Evolutionary conservation across 2,113 vertebrate genomes (phyloP).

Genomic region (Furnarius figulus): DNA sequence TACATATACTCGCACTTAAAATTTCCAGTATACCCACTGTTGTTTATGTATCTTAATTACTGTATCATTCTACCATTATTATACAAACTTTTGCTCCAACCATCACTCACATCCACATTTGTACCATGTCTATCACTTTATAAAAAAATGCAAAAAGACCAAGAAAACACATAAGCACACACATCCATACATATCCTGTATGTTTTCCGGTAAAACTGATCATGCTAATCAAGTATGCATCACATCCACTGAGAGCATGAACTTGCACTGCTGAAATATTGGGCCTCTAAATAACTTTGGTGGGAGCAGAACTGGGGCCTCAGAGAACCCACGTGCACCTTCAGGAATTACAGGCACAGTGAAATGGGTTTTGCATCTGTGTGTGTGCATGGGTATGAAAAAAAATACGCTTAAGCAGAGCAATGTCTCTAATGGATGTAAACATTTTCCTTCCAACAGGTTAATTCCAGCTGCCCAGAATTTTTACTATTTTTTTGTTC

Average conservation of each 20-base stretch:
- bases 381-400: not conserved
- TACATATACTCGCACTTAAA: not conserved
- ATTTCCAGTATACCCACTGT: not conserved
- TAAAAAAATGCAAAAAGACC: not conserved
- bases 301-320: not conserved
- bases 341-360: not conserved
- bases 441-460: not conserved
- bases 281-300: not conserved
- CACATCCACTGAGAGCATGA: not conserved
- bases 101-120: not conserved
- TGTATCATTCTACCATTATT: not conserved
- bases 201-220: not conserved
- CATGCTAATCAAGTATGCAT: not conserved
- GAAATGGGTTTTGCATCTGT: not conserved
- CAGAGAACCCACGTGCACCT: not conserved
- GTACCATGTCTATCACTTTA: not conserved
- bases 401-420: not conserved
- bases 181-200: rapidly evolving
- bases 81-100: not conserved
- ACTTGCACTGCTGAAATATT: not conserved
- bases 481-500: not conserved
- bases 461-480: not conserved
- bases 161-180: not conserved
- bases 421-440: not conserved
- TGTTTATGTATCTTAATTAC: not conserved